Percentiles rank a stretch among this genome's conserved stretches.
phyloP scores from a whole-genome alignment of 1,140 invertebrate species.

The Microplitis demolitor region DNA sequence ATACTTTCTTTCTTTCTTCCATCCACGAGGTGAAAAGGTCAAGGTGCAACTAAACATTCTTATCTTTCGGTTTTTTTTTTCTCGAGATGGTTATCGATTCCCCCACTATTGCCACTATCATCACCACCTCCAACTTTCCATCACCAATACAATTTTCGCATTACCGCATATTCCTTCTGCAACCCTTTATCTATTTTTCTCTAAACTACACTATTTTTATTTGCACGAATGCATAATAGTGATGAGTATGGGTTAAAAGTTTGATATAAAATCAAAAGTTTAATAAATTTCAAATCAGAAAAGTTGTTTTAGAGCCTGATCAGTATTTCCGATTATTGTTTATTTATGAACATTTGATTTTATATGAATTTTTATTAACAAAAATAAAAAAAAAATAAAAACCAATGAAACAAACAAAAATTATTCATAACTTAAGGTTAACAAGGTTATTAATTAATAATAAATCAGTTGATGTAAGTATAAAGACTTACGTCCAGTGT shows the following conservation, averaged over 20 bases:
- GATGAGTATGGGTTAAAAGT: neutral
- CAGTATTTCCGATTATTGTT: too few relatives aligned
- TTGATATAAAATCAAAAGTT: neutral
- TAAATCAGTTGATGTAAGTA: neutral
- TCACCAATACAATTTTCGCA: too few relatives aligned
- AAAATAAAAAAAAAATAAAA: too few relatives aligned
- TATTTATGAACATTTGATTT: too few relatives aligned
- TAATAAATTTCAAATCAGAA: too few relatives aligned
- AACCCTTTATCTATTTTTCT: neutral
- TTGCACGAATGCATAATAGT: neutral
- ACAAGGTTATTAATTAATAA: neutral
- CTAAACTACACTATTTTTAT: neutral
- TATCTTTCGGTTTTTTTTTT: neutral
- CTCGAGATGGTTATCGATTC: constrained; percentile 1
- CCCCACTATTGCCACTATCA: neutral
- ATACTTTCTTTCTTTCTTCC: neutral
- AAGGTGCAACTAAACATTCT: constrained; percentile 10
- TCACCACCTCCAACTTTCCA: too few relatives aligned
- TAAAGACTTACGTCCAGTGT: neutral
- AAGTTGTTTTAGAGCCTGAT: too few relatives aligned
- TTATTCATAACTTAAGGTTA: neutral
- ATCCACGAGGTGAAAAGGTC: constrained; percentile 10
- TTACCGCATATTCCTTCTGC: neutral
- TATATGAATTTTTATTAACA: too few relatives aligned
- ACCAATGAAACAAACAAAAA: too few relatives aligned